A percentile compares a stretch with the other conserved stretches of the same genome.
phyloP scores from a whole-genome alignment of 2,888 invertebrate species.

The Drosophila anomalata region DNA sequence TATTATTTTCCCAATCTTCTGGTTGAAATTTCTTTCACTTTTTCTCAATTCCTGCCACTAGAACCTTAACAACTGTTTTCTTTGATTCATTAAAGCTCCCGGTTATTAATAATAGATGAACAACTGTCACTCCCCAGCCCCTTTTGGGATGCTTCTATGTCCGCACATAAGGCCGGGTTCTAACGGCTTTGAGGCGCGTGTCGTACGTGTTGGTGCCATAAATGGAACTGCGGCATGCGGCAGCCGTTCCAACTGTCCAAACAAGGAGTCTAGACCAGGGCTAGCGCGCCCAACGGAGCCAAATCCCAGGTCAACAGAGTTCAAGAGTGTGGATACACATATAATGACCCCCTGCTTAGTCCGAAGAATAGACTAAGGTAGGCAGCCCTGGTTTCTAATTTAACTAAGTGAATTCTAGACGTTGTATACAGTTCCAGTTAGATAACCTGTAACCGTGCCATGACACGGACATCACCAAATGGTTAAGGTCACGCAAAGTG shows the following conservation, averaged over 20 bases:
- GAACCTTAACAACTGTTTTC: background rate
- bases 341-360: background rate
- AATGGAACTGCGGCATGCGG: slow-evolving; percentile 50
- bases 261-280: slow-evolving; percentile 43
- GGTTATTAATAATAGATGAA: slow-evolving; percentile 33
- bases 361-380: background rate
- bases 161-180: slow-evolving; percentile 43
- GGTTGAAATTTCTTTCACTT: background rate
- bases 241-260: slow-evolving; percentile 35
- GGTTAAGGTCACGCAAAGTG: slow-evolving; percentile 70
- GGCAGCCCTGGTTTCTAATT: slow-evolving; percentile 42
- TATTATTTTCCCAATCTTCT: background rate
- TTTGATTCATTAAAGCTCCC: slow-evolving; percentile 1
- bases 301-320: slow-evolving; percentile 22
- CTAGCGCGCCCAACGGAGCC: slow-evolving; percentile 6
- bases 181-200: slow-evolving; percentile 59
- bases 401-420: slow-evolving; percentile 33
- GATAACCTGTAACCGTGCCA: slow-evolving; percentile 31
- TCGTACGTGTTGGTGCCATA: slow-evolving; percentile 63
- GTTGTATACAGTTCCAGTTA: slow-evolving; percentile 26
- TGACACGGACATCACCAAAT: slow-evolving; percentile 46
- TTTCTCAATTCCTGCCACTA: background rate
- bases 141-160: slow-evolving; percentile 9
- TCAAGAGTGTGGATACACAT: slow-evolving; percentile 21
- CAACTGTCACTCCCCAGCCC: slow-evolving; percentile 14